Percentiles rank a stretch among this genome's conserved stretches.
phyloP scores from a whole-genome alignment of 2,797 vertebrate genomes.

The Sebastes nivosus region DNA sequence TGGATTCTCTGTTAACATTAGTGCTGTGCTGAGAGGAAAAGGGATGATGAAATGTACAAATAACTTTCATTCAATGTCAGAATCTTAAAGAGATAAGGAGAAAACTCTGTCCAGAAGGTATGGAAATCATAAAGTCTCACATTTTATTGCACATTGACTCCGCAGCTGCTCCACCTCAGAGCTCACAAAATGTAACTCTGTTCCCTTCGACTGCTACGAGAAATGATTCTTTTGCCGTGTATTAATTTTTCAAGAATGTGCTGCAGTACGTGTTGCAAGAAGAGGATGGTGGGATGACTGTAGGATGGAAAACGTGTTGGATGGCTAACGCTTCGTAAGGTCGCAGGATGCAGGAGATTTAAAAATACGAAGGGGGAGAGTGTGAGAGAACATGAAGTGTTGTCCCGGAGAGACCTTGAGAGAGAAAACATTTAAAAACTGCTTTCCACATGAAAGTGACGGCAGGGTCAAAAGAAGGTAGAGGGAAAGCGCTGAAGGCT shows the following conservation, averaged over 20 bases:
- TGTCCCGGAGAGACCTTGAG: background rate
- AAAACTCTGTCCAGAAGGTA: background rate
- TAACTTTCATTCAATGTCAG: background rate
- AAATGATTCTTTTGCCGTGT: background rate
- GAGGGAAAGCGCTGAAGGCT: slow-evolving; percentile 26
- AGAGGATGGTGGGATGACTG: background rate
- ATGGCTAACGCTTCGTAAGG: background rate
- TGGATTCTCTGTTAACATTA: background rate
- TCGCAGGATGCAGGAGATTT: background rate
- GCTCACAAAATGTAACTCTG: background rate
- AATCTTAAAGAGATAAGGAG: background rate
- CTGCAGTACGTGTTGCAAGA: background rate
- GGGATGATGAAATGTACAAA: background rate
- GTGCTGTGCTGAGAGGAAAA: background rate
- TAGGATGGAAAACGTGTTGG: background rate
- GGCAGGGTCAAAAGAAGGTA: slow-evolving; percentile 19
- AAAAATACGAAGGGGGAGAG: background rate
- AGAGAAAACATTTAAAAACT: slow-evolving; percentile 16
- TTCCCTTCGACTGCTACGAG: background rate
- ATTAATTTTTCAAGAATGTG: background rate
- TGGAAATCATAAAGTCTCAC: background rate
- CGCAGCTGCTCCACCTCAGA: background rate
- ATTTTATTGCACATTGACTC: background rate
- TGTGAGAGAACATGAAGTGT: background rate
- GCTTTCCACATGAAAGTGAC: slow-evolving; percentile 30